Percentiles rank a stretch among this genome's conserved stretches.
phyloP scores from a whole-genome alignment of 2,113 vertebrate genomes.

The Pterocles burchelli region DNA sequence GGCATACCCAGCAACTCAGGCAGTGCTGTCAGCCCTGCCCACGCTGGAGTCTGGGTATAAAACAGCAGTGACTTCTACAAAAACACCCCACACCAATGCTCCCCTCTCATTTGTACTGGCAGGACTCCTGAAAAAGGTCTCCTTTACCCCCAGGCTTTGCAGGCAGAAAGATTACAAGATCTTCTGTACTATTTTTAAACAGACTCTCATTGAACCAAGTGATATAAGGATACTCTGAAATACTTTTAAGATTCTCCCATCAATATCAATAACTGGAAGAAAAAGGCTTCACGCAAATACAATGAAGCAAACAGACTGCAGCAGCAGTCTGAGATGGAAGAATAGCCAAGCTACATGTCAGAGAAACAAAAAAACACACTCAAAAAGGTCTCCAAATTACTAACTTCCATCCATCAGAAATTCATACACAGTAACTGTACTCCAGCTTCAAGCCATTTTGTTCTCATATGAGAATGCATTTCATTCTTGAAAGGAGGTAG shows the following conservation, averaged over 20 bases:
- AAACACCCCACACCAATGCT: not conserved
- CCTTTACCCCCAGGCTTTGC: not conserved
- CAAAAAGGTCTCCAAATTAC: not conserved
- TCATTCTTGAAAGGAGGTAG: not conserved
- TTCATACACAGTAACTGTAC: not conserved
- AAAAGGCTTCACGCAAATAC: not conserved
- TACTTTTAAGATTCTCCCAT: not conserved
- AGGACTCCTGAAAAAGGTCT: conserved; percentile 7
- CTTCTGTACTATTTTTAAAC: not conserved
- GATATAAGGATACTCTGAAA: not conserved
- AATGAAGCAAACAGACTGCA: not conserved
- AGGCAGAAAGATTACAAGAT: not conserved
- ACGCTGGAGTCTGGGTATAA: not conserved
- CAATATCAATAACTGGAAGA: not conserved
- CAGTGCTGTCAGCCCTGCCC: not conserved
- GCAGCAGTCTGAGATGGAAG: not conserved
- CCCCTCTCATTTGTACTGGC: not conserved
- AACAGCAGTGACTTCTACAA: not conserved
- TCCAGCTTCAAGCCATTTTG: not conserved
- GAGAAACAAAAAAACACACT: not conserved
- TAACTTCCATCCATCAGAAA: not conserved
- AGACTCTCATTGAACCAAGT: not conserved
- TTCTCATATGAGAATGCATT: not conserved
- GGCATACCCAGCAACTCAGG: not conserved
- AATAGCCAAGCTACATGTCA: not conserved